Conservation (phyloP, 2,888 invertebrate genomes). For the Prosopocoilus inquinatus region DNA sequence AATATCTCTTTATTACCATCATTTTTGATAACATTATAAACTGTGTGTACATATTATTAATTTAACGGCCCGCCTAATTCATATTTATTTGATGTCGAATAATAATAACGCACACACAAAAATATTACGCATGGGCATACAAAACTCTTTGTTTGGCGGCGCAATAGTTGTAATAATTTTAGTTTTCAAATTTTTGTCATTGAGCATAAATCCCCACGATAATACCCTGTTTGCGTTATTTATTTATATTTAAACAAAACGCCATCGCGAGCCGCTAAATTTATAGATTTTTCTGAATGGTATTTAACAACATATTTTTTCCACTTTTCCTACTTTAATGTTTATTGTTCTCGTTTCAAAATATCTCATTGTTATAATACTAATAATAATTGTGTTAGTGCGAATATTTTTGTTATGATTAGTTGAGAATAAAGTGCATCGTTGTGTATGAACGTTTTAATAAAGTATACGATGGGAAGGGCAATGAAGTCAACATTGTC, state of each 20-base stretch:
- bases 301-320: slow-evolving; percentile 1
- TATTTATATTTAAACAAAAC: neutral
- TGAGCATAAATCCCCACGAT: too few relatives aligned
- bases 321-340: neutral
- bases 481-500: slow-evolving; percentile 17
- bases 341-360: slow-evolving; percentile 6
- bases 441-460: neutral
- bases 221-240: neutral
- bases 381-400: too few relatives aligned
- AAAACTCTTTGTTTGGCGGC: too few relatives aligned
- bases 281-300: slow-evolving; percentile 1
- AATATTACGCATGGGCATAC: too few relatives aligned
- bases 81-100: too few relatives aligned
- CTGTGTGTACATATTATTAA: slow-evolving; percentile 8
- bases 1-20: neutral
- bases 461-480: slow-evolving; percentile 9
- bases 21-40: slow-evolving; percentile 10
- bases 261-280: neutral
- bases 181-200: too few relatives aligned
- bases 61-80: slow-evolving; percentile 1
- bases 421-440: neutral
- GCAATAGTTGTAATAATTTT: too few relatives aligned
- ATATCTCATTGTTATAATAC: too few relatives aligned
- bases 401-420: too few relatives aligned
- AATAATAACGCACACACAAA: too few relatives aligned